Evolutionary conservation across 2,888 invertebrate species (phyloP).

Genomic region (Rhabditoides inermis): DNA sequence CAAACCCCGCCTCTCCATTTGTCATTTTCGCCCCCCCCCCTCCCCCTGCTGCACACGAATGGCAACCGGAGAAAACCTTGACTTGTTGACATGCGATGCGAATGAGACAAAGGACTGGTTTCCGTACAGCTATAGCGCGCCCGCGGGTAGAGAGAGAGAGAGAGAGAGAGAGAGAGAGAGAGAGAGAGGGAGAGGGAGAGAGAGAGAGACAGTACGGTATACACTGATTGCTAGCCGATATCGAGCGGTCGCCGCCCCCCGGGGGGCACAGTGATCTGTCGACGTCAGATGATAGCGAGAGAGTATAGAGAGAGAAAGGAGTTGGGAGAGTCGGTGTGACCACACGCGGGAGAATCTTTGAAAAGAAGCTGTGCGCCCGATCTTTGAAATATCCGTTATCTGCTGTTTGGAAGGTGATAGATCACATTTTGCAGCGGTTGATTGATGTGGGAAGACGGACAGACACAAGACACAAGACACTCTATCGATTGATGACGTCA

Average conservation of each 20-base stretch:
- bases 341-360: too few relatives aligned
- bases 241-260: too few relatives aligned
- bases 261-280: not conserved
- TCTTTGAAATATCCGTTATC: too few relatives aligned
- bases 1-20: not conserved
- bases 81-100: not conserved
- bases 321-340: not conserved
- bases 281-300: conserved; percentile 1
- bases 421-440: too few relatives aligned
- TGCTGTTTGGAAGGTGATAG: too few relatives aligned
- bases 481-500: too few relatives aligned
- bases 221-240: too few relatives aligned
- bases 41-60: not conserved
- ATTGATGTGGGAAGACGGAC: too few relatives aligned
- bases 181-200: conserved; percentile 1
- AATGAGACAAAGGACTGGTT: too few relatives aligned
- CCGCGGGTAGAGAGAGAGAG: too few relatives aligned
- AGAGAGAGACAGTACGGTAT: not conserved
- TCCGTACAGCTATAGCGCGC: not conserved
- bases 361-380: too few relatives aligned
- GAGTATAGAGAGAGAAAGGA: not conserved
- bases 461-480: too few relatives aligned
- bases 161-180: conserved; percentile 3
- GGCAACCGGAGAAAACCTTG: not conserved
- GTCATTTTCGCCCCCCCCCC: not conserved